phyloP scores from a whole-genome alignment of 2,113 vertebrate genomes.

The Tonatia bakeri region DNA sequence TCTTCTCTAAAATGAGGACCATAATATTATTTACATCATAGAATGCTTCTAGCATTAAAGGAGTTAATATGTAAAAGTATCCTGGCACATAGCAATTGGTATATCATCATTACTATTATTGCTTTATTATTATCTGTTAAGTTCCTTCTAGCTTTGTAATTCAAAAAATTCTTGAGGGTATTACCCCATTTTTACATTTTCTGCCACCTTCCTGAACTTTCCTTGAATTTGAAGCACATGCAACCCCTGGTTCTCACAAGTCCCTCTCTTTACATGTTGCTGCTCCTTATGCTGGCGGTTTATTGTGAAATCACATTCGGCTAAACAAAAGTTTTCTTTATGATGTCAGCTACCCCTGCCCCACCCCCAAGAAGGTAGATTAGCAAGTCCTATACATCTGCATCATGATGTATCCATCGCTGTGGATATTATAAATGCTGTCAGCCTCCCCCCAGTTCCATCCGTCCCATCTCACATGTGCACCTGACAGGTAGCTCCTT shows the following conservation, averaged over 20 bases:
- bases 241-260: not conserved
- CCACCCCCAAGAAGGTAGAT: not conserved
- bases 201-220: not conserved
- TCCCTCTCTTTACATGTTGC: not conserved
- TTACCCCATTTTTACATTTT: not conserved
- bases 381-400: not conserved
- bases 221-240: not conserved
- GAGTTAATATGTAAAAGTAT: not conserved
- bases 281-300: not conserved
- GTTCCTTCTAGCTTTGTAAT: not conserved
- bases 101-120: not conserved
- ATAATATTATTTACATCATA: not conserved
- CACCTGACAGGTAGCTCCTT: not conserved
- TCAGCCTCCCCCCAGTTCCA: not conserved
- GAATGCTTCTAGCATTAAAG: not conserved
- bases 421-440: not conserved
- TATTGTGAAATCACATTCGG: not conserved
- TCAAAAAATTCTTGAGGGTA: not conserved
- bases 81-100: not conserved
- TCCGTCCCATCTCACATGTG: not conserved
- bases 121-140: not conserved
- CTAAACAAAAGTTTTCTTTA: not conserved
- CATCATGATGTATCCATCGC: not conserved
- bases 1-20: not conserved
- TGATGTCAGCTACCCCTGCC: not conserved